phyloP scores from a whole-genome alignment of 2,113 vertebrate species.

The Dasyprocta punctata region DNA sequence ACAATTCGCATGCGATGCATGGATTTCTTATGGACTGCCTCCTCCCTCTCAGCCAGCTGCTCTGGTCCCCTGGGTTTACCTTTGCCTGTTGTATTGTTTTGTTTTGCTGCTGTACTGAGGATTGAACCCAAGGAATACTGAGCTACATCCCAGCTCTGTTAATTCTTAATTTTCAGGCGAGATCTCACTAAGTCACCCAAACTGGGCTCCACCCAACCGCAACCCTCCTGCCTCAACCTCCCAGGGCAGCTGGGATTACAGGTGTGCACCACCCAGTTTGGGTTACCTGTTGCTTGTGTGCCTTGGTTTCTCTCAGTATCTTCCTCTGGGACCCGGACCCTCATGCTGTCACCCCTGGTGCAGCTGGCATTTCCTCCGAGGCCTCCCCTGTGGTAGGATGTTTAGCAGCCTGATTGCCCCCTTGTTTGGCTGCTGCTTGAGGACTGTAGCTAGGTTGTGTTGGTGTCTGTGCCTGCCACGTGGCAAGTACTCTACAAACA shows the following conservation, averaged over 20 bases:
- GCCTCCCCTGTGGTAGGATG: not conserved
- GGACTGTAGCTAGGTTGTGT: not conserved
- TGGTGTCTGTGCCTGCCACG: not conserved
- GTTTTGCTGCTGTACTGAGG: not conserved
- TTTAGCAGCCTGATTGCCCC: not conserved
- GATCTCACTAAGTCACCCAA: not conserved
- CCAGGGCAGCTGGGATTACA: not conserved
- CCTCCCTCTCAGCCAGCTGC: not conserved
- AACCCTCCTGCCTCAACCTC: not conserved
- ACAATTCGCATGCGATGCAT: not conserved
- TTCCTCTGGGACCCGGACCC: not conserved
- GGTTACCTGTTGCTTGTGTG: not conserved
- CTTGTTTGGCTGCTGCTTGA: not conserved
- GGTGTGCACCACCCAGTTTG: not conserved
- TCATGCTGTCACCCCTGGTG: not conserved
- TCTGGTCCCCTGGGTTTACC: not conserved
- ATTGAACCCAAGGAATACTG: not conserved
- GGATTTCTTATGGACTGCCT: not conserved
- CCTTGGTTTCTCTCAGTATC: not conserved
- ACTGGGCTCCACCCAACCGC: not conserved
- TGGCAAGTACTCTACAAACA: not conserved
- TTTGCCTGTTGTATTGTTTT: not conserved
- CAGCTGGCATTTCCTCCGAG: not conserved
- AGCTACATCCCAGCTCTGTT: not conserved
- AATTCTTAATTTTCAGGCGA: not conserved